These are phyloP conservation scores for Porites lutea DNA, from an alignment of 64 coral and sea anemone species.

Conservation along the genomic window DNA sequence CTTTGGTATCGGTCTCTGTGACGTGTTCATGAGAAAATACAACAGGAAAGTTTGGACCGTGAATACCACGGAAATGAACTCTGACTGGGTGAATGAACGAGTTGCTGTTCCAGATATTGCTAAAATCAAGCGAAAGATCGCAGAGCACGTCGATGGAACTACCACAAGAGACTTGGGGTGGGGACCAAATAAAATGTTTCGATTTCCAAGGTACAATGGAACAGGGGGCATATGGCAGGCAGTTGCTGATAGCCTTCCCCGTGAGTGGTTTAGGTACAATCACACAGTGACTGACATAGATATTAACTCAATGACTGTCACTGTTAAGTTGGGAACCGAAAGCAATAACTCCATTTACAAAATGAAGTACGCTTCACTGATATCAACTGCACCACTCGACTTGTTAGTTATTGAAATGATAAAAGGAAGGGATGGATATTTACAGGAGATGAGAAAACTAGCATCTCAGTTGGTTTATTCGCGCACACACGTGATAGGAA, in stretches of 20 bases:
- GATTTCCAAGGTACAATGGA: conserved; percentile 76
- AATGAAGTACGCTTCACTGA: conserved; percentile 35
- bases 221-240: conserved; percentile 81
- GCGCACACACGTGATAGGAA: conserved; percentile 68
- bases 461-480: conserved; percentile 42
- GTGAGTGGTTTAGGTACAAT: conserved; percentile 64
- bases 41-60: conserved; percentile 87
- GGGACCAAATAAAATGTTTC: conserved; percentile 81
- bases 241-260: conserved; percentile 51
- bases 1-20: conserved; percentile 66
- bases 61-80: conserved; percentile 75
- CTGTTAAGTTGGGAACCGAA: not conserved
- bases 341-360: not conserved
- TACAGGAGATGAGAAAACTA: conserved; percentile 16
- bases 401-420: conserved; percentile 67
- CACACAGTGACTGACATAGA: conserved; percentile 62
- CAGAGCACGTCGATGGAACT: conserved; percentile 3
- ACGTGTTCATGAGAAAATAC: conserved; percentile 80
- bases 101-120: conserved; percentile 70
- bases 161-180: conserved; percentile 17
- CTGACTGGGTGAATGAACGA: conserved; percentile 75
- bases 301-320: conserved; percentile 37
- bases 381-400: conserved; percentile 73
- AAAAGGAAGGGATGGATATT: not conserved
- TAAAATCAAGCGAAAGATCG: conserved; percentile 60